Evolutionary conservation across 2,797 vertebrate genomes (phyloP), one percentile per base, ranked within the genome.

Genomic region (Propithecus deckenii): DNA sequence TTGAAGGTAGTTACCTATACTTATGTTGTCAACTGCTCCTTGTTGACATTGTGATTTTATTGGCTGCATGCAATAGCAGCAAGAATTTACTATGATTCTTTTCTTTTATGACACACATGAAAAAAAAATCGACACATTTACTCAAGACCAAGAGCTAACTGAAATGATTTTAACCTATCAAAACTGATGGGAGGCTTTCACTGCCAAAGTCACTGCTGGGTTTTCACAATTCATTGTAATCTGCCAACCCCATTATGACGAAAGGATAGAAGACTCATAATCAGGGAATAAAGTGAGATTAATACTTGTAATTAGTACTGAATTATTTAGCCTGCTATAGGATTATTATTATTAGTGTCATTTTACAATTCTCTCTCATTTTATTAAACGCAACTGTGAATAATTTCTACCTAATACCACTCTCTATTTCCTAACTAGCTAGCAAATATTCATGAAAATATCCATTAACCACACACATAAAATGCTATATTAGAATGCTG

Each of bases 321-420:
- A 88, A 63, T 94, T 67, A 79, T 65, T 87, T 95, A 94, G 10
- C 6, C 13, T 76, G 28, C 23, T 78, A 67, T 48, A 41, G 10
- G n/a, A 75, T 85, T 91, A 86, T 97, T 86, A 80, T n/a, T 83
- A 63, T 38, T 72, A 91, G 14, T 85, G 10, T 32, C 80, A 61
- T 92, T 92, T 79, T 15, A 79, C 8, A 79, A 88, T 87, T 91
- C 8, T 69, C 32, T 94, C 15, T 48, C 22, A 93, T 78, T 94
- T 85, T 89, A 76, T 86, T 90, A 86, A 96, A 75, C 11, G 83
- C 22, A 90, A 75, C 7, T 86, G 20, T 88, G 48, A 88, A 4
- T 92, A 91, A 94, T 69, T 93, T 38, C 25, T 61, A 86, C 28
- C 22, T 84, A 71, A 46, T 74, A n/a, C 87, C 32, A 61, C 18